Percentiles rank a stretch among this genome's conserved stretches.
Conservation (phyloP, 1,140 invertebrate species). For the Ooceraea biroi region DNA sequence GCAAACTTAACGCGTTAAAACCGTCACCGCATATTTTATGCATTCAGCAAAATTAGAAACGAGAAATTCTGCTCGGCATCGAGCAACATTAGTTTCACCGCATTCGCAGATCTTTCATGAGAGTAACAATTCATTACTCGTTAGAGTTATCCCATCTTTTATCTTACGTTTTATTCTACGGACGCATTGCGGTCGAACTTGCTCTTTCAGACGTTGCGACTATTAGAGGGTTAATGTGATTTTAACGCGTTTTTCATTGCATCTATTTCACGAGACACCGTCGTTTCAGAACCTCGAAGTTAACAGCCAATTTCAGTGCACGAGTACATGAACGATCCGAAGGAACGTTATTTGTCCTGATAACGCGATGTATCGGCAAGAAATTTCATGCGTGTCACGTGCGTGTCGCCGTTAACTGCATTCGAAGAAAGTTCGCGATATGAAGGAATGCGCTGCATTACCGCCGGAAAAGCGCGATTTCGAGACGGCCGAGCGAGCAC, state of each 20-base stretch:
- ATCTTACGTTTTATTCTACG: neutral
- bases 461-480: conserved; percentile 37
- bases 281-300: neutral
- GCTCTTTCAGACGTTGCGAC: neutral
- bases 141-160: neutral
- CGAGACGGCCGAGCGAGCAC: conserved; percentile 2
- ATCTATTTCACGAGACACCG: neutral
- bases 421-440: too few species aligned
- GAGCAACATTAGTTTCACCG: too few species aligned
- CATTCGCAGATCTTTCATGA: too few species aligned
- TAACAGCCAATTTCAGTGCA: neutral
- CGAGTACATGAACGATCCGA: too few species aligned
- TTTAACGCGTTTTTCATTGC: neutral
- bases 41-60: too few species aligned
- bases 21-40: neutral
- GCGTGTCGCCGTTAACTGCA: neutral
- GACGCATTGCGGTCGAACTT: neutral
- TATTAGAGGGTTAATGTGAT: neutral
- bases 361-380: neutral
- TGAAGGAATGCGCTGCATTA: neutral
- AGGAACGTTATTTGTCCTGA: neutral
- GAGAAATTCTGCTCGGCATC: too few species aligned
- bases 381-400: neutral
- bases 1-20: conserved; percentile 31
- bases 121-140: too few species aligned